A percentile compares a stretch with the other conserved stretches of the same genome.
phyloP scores from a whole-genome alignment of 2,888 invertebrate genomes.

The Caenorhabditis sp. region DNA sequence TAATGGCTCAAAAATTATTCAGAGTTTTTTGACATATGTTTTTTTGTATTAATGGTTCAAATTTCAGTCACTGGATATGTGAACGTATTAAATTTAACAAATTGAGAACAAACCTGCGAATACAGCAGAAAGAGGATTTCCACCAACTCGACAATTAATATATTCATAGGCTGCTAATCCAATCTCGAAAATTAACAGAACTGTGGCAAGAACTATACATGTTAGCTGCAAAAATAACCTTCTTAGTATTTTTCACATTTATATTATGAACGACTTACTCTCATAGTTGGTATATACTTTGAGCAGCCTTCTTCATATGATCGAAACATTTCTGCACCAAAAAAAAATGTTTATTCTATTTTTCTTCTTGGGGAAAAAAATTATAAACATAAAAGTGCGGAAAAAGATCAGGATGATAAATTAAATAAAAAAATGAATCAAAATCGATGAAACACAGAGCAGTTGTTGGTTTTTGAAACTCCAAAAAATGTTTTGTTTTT shows the following conservation, averaged over 20 bases:
- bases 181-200: conserved; percentile 24
- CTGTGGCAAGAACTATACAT: conserved; percentile 23
- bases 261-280: conserved; percentile 45
- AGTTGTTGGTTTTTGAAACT: not conserved
- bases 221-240: conserved; percentile 19
- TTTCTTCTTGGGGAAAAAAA: conserved; percentile 8
- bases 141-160: conserved; percentile 28
- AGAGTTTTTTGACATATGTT: too few relatives aligned
- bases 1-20: too few relatives aligned
- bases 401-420: not conserved
- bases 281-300: conserved; percentile 44
- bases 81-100: not conserved
- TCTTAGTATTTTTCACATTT: not conserved
- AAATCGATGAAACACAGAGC: not conserved
- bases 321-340: conserved; percentile 29
- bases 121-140: conserved; percentile 29
- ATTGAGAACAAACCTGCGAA: conserved; percentile 21
- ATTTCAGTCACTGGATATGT: not conserved
- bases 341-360: conserved; percentile 4
- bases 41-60: too few relatives aligned
- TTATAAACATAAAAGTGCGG: conserved; percentile 18
- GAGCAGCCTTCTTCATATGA: conserved; percentile 33
- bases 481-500: not conserved
- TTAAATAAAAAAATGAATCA: not conserved
- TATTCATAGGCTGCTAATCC: conserved; percentile 32